These are phyloP conservation scores for Mixornis gularis DNA, from an alignment of 2,113 vertebrate species.

Conservation along the genomic window DNA sequence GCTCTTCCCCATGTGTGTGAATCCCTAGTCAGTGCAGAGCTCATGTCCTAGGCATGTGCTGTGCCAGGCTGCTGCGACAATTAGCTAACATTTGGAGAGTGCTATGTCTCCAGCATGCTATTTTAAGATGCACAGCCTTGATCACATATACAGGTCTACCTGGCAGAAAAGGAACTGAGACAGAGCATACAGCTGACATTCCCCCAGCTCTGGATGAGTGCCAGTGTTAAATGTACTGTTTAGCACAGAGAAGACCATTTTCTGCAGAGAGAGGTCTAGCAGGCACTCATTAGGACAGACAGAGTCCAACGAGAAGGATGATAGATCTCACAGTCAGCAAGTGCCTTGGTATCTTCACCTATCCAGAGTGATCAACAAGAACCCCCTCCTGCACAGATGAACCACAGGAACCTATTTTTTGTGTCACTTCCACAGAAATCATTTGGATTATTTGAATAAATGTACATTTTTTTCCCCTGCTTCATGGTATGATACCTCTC, in stretches of 20 bases:
- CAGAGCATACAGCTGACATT: not conserved
- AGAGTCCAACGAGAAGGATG: not conserved
- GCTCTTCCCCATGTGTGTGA: fast-evolving
- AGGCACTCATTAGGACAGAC: not conserved
- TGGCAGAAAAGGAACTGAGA: not conserved
- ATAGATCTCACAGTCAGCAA: not conserved
- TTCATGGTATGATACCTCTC: not conserved
- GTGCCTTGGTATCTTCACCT: not conserved
- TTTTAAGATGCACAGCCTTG: not conserved
- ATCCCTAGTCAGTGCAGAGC: not conserved
- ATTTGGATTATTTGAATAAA: not conserved
- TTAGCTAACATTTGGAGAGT: not conserved
- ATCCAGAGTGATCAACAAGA: not conserved
- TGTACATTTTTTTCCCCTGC: not conserved
- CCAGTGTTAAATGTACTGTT: not conserved
- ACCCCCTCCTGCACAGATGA: not conserved
- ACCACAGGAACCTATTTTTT: not conserved
- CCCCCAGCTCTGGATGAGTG: not conserved
- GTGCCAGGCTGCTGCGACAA: not conserved
- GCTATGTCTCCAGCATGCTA: not conserved
- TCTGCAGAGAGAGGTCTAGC: not conserved
- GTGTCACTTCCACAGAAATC: not conserved
- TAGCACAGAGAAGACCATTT: not conserved
- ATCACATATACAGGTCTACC: not conserved
- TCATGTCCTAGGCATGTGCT: not conserved